These are phyloP conservation scores for Manis crassicaudata DNA, from an alignment of 2,797 vertebrate species.

Conservation along the genomic window DNA sequence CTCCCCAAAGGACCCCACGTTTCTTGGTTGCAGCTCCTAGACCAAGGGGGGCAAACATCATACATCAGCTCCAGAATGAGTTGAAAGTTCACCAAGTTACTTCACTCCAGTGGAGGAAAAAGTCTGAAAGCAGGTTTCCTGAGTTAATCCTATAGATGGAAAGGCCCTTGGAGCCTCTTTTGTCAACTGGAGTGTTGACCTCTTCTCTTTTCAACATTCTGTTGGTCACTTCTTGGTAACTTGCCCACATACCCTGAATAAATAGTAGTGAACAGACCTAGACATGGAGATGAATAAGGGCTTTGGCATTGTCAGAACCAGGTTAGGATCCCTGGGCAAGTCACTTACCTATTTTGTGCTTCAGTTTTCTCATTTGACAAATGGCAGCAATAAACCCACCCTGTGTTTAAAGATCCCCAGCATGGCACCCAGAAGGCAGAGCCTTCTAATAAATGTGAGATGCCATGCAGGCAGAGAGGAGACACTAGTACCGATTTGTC, in stretches of 20 bases:
- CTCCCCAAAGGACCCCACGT: not conserved
- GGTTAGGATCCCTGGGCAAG: not conserved
- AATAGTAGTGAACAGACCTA: not conserved
- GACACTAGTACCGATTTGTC: not conserved
- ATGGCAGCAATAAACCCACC: not conserved
- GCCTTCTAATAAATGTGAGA: not conserved
- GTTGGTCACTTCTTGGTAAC: not conserved
- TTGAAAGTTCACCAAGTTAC: not conserved
- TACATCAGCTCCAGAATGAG: not conserved
- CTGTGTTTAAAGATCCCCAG: not conserved
- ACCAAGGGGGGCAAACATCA: not conserved
- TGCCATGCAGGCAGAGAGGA: not conserved
- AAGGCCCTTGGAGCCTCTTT: not conserved
- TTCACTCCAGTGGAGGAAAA: not conserved
- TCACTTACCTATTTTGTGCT: not conserved
- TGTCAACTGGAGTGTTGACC: not conserved
- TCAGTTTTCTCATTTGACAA: not conserved
- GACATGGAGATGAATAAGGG: not conserved
- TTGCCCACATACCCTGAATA: not conserved
- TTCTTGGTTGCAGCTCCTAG: not conserved
- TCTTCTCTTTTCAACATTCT: not conserved
- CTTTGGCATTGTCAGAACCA: not conserved
- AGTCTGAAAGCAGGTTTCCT: not conserved
- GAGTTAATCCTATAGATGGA: not conserved
- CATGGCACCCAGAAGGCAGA: rapidly evolving